Base-by-base conservation (phyloP, 2,797 vertebrate genomes). In the Pampus argenteus region DNA sequence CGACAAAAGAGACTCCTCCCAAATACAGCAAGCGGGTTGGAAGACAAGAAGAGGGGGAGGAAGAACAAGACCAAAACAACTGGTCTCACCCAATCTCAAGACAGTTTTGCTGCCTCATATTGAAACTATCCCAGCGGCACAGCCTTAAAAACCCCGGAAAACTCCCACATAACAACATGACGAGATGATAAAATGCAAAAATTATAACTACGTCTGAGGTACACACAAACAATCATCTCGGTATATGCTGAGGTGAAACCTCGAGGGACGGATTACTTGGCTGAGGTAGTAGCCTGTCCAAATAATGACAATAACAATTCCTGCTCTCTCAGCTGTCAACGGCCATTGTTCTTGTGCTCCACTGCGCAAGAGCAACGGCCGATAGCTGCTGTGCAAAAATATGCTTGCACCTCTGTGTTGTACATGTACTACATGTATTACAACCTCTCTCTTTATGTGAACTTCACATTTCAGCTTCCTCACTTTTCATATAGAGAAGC, bases 291-390 rank as follows among this genome's bases (percentile, higher is more conserved):
- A 70, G 84, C 70, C 86, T 36, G 74, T 87, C 74, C 71, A 70
- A 75, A 70, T 90, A 92, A 91, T 78, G 83, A 36, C 34, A 36
- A 11, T 13, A 36, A 36, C 76, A 68, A 89, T 90, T 91, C 86
- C 81, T 86, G 88, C 85, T 83, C 87, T 76, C 87, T 92, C 90
- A 88, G 91, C 88, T 88, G 90, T 86, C 87, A 79, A 23, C 34
- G 3, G 78, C 66, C 54, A 52, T 70, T 84, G 87, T 79, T 87
- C 67, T 86, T 51, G 67, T 68, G 81, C 86, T 79, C 66, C 34
- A 3, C 69, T 77, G 79, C 22, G n/a, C 71, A n/a, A n/a, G n/a
- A n/a, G n/a, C n/a, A n/a, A n/a, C n/a, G n/a, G n/a, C n/a, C n/a
- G n/a, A n/a, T n/a, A 52, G 36, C 73, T 40, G 62, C 58, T 51